phyloP scores from a whole-genome alignment of 2,113 vertebrate species.

The Vanacampus margaritifer region DNA sequence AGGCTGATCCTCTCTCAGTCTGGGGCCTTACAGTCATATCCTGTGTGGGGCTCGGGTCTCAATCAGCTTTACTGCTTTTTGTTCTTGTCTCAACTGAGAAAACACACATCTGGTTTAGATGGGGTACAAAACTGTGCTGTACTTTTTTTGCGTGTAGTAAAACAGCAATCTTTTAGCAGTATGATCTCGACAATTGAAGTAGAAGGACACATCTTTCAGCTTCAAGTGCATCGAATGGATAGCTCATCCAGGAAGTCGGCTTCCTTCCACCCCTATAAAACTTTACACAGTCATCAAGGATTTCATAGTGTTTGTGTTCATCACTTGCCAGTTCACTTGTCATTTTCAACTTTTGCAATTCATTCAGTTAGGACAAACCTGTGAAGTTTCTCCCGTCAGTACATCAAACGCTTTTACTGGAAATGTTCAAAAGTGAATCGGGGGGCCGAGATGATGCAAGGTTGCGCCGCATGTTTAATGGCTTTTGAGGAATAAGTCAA shows the following conservation, averaged over 20 bases:
- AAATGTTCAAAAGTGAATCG: not conserved
- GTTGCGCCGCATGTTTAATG: not conserved
- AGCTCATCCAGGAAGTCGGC: not conserved
- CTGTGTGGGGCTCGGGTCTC: conserved; percentile 58
- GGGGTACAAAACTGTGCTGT: conserved; percentile 14
- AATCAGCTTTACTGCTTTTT: conserved; percentile 41
- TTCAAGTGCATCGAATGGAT: not conserved
- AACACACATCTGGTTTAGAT: conserved; percentile 40
- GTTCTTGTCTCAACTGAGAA: conserved; percentile 36
- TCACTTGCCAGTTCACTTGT: not conserved
- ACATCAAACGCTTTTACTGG: not conserved
- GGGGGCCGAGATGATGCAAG: not conserved
- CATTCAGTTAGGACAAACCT: not conserved
- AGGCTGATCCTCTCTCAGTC: conserved; percentile 67
- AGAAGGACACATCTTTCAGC: not conserved
- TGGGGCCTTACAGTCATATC: conserved; percentile 68
- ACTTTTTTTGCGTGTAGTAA: not conserved
- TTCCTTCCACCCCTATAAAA: not conserved
- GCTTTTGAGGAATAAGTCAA: not conserved
- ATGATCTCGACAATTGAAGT: not conserved
- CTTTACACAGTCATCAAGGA: not conserved
- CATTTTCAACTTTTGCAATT: not conserved
- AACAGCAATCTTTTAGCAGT: not conserved
- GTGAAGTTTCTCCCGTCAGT: not conserved
- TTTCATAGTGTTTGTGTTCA: not conserved